phyloP scores from a whole-genome alignment of 1,140 invertebrate genomes.

The Neotoxoptera formosana region DNA sequence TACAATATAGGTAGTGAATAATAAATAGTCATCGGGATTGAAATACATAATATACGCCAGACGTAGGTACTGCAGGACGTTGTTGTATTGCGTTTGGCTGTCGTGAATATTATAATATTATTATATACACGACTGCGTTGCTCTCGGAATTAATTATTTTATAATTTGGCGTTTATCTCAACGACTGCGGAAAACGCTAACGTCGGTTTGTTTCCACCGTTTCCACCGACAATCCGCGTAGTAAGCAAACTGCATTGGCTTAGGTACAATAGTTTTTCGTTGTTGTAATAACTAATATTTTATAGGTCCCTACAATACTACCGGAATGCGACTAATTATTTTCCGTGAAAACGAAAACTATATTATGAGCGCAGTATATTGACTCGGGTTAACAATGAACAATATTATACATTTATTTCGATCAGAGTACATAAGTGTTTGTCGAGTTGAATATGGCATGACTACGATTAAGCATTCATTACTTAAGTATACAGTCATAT shows the following conservation, averaged over 20 bases:
- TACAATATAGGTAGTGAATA: too few species aligned
- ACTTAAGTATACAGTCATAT: neutral
- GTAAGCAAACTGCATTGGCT: neutral
- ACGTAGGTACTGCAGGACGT: neutral
- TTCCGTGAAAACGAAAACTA: neutral
- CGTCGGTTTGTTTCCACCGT: neutral
- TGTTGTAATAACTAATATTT: neutral
- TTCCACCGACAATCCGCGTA: neutral
- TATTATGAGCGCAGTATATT: neutral
- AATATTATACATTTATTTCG: neutral
- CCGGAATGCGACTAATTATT: neutral
- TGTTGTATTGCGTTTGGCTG: neutral
- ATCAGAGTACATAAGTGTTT: neutral
- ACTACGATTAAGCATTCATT: neutral
- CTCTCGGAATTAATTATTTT: neutral
- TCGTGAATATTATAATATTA: neutral
- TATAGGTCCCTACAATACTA: neutral
- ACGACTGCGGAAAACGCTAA: neutral
- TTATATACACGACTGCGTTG: neutral
- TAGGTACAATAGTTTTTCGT: neutral
- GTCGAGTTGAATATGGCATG: neutral
- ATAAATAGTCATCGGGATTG: neutral
- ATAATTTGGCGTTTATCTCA: neutral
- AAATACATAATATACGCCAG: neutral
- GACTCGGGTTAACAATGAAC: neutral